These are phyloP conservation scores for Clarias magur DNA, from an alignment of 2,113 vertebrate species.

Conservation along the genomic window DNA sequence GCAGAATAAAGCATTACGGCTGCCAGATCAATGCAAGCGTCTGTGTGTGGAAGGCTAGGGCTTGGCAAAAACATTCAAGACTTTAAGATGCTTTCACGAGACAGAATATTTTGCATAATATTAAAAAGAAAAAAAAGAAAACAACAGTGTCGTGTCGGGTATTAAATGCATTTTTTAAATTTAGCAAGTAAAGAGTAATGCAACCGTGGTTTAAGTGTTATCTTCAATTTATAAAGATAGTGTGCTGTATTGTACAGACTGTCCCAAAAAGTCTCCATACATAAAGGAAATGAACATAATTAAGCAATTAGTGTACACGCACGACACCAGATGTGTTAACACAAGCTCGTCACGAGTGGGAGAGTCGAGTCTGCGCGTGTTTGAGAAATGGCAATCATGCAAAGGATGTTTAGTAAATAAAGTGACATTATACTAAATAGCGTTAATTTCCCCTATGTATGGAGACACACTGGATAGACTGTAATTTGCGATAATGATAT, in stretches of 20 bases:
- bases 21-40: background rate
- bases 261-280: too few species aligned
- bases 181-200: background rate
- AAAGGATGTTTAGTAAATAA: too few species aligned
- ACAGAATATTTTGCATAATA: background rate
- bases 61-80: background rate
- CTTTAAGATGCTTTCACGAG: background rate
- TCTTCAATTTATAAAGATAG: background rate
- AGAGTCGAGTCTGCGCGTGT: too few species aligned
- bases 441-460: too few species aligned
- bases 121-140: background rate
- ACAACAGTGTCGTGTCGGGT: background rate
- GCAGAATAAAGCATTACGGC: slow-evolving; percentile 53
- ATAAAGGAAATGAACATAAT: too few species aligned
- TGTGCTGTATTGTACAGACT: background rate
- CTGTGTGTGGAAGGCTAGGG: background rate
- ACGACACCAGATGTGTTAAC: too few species aligned
- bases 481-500: background rate
- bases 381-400: too few species aligned
- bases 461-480: too few species aligned
- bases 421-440: too few species aligned
- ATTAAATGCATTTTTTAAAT: background rate
- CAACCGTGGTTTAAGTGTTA: background rate
- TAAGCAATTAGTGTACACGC: too few species aligned
- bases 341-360: too few species aligned